Percentiles rank a stretch among this genome's conserved stretches.
These are phyloP conservation scores for Conus canariensis DNA, from an alignment of 2,888 invertebrate genomes.

Conservation along the genomic window DNA sequence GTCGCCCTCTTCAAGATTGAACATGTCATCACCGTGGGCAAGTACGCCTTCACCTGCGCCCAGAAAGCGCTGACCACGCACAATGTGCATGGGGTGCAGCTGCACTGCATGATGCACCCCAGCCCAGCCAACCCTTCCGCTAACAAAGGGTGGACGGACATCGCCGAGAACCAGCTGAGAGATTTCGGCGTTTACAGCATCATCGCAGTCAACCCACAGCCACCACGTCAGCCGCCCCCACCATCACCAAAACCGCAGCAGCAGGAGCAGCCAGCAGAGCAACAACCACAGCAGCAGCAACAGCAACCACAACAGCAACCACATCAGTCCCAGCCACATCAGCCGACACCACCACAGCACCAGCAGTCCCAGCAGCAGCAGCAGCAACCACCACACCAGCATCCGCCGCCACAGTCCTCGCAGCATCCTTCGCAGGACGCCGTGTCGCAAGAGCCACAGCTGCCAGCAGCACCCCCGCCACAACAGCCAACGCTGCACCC, in stretches of 20 bases:
- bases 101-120: conserved; percentile 86
- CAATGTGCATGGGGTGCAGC: conserved; percentile 66
- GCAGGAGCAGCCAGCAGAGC: neutral
- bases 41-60: conserved; percentile 65
- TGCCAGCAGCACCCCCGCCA: neutral
- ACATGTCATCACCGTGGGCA: conserved; percentile 90
- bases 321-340: neutral
- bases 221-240: conserved; percentile 14
- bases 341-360: conserved; percentile 2
- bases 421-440: neutral
- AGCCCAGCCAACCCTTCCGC: conserved; percentile 88
- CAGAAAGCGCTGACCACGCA: conserved; percentile 51
- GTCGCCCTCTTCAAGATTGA: conserved; percentile 86
- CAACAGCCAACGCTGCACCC: neutral
- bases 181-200: conserved; percentile 81
- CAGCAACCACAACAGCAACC: conserved; percentile 29
- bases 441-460: neutral
- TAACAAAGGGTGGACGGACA: conserved; percentile 90
- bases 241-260: conserved; percentile 14
- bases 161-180: conserved; percentile 83
- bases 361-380: conserved; percentile 31
- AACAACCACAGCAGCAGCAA: conserved; percentile 36
- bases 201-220: conserved; percentile 46
- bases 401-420: neutral
- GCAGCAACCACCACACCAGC: neutral